phyloP scores from a whole-genome alignment of 1,140 invertebrate genomes.

The Magallana angulata region DNA sequence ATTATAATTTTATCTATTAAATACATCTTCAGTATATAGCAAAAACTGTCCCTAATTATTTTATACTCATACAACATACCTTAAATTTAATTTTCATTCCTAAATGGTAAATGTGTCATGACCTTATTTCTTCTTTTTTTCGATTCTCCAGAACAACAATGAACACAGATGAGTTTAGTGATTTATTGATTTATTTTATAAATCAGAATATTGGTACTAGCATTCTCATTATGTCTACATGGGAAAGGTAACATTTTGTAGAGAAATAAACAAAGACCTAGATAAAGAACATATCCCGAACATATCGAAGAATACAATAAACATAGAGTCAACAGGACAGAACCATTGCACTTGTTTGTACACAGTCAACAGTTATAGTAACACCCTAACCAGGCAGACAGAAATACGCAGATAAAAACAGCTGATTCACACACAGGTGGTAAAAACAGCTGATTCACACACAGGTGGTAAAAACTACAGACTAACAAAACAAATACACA shows the following conservation, averaged over 20 bases:
- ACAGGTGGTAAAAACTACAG: too few relatives aligned
- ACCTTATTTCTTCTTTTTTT: too few relatives aligned
- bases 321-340: not conserved
- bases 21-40: too few relatives aligned
- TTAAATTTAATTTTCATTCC: too few relatives aligned
- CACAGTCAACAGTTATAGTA: not conserved
- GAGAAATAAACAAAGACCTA: not conserved
- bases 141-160: too few relatives aligned
- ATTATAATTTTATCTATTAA: too few relatives aligned
- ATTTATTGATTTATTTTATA: not conserved
- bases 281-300: not conserved
- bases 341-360: not conserved
- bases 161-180: too few relatives aligned
- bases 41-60: too few relatives aligned
- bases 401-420: not conserved
- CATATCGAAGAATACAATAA: not conserved
- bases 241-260: slow-evolving; percentile 27
- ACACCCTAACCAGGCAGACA: not conserved
- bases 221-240: not conserved
- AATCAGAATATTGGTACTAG: slow-evolving; percentile 7
- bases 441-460: not conserved
- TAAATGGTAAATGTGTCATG: too few relatives aligned
- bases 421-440: not conserved
- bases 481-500: too few relatives aligned
- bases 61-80: too few relatives aligned